phyloP scores from a whole-genome alignment of 2,888 invertebrate genomes.

The Sisyra terminalis region DNA sequence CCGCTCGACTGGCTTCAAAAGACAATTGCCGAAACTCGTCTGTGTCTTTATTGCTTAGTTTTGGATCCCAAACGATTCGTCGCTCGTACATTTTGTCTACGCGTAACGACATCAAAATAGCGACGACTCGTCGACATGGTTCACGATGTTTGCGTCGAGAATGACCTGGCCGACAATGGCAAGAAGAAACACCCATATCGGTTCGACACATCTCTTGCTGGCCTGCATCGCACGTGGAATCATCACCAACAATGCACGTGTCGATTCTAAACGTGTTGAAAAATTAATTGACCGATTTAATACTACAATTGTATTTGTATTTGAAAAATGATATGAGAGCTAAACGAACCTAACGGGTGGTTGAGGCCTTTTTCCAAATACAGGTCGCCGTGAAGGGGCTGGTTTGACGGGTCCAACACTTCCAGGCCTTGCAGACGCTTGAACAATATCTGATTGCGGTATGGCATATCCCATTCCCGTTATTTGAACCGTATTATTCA shows the following conservation, averaged over 20 bases:
- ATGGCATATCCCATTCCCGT: constrained; percentile 50
- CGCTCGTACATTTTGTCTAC: constrained; percentile 72
- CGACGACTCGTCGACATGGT: constrained; percentile 61
- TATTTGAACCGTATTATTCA: constrained; percentile 20
- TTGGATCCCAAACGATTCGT: constrained; percentile 59
- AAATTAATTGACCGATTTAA: constrained; percentile 17
- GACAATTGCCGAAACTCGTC: constrained; percentile 69
- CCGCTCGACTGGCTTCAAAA: constrained; percentile 75
- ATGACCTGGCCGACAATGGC: constrained; percentile 69
- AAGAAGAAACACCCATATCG: constrained; percentile 69
- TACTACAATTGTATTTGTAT: constrained; percentile 23
- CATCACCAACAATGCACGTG: constrained; percentile 86
- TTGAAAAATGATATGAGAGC: constrained; percentile 11
- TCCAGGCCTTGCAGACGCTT: constrained; percentile 13
- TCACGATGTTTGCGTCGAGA: constrained; percentile 55
- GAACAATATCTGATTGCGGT: constrained; percentile 38
- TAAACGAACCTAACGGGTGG: constrained; percentile 41
- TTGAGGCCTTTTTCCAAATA: constrained; percentile 42
- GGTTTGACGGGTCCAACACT: constrained; percentile 21
- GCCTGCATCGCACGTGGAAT: constrained; percentile 74
- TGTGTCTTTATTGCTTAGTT: constrained; percentile 56
- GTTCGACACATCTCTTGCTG: constrained; percentile 80
- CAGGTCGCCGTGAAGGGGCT: constrained; percentile 31
- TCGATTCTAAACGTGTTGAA: constrained; percentile 44
- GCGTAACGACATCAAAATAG: constrained; percentile 60